Conservation (phyloP, 2,797 vertebrate genomes). For the Mastacembelus armatus region DNA sequence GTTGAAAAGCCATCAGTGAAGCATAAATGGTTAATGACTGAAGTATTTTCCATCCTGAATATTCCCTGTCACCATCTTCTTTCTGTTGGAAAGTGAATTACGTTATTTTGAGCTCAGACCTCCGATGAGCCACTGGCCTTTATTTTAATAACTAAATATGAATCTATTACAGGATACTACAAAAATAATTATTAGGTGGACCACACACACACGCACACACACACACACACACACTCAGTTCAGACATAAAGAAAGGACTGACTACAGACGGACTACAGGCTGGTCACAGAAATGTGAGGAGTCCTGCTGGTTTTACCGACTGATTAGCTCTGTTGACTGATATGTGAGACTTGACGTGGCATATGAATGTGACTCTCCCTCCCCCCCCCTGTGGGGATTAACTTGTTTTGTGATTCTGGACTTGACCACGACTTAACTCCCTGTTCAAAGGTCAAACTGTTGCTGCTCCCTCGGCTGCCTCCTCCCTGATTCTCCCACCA, state of each 20-base stretch:
- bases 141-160: no score
- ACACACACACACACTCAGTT: background rate
- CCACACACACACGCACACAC: no score
- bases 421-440: slow-evolving; percentile 69
- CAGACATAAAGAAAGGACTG: background rate
- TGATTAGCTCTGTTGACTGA: slow-evolving; percentile 64
- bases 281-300: slow-evolving; percentile 47
- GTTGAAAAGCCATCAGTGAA: no score
- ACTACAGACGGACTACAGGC: slow-evolving; percentile 10
- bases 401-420: slow-evolving; percentile 69
- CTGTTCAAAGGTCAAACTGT: slow-evolving; percentile 67
- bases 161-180: background rate
- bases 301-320: slow-evolving; percentile 43
- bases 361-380: no score
- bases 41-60: background rate
- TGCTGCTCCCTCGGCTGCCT: slow-evolving; percentile 40
- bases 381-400: slow-evolving; percentile 30
- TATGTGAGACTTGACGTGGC: no score
- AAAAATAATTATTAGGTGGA: background rate
- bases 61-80: background rate
- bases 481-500: slow-evolving; percentile 20
- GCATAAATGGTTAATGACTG: no score
- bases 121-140: no score
- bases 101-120: no score
- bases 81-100: no score